A percentile compares a stretch with the other conserved stretches of the same genome.
phyloP scores from a whole-genome alignment of 2,888 invertebrate genomes.

The Ferrisia virgata region DNA sequence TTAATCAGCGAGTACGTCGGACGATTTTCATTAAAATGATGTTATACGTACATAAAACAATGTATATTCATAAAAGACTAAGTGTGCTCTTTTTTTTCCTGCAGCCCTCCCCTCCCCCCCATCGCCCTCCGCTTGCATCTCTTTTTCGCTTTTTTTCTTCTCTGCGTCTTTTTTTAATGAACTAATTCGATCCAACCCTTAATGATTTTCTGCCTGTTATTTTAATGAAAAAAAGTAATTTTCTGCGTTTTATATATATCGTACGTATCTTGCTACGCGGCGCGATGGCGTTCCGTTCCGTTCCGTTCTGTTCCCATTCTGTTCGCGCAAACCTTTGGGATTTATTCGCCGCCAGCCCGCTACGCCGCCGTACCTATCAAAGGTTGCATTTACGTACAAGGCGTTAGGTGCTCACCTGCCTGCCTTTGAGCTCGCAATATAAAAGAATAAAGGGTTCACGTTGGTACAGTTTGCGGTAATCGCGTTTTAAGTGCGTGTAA shows the following conservation, averaged over 20 bases:
- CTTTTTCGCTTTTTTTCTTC: neutral
- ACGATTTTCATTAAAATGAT: conserved; percentile 40
- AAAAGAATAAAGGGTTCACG: neutral
- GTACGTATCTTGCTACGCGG: neutral
- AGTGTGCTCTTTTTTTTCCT: neutral
- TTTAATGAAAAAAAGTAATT: conserved; percentile 30
- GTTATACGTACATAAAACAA: conserved; percentile 39
- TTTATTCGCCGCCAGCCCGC: neutral
- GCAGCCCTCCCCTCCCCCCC: neutral
- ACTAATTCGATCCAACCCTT: conserved; percentile 25
- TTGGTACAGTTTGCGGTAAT: neutral
- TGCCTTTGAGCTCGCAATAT: neutral
- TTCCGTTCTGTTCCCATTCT: too few species aligned
- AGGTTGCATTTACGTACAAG: neutral
- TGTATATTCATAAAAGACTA: conserved; percentile 31
- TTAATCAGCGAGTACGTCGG: conserved; percentile 40
- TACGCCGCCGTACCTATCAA: too few species aligned
- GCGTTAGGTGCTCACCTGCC: neutral
- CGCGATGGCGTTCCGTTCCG: too few species aligned
- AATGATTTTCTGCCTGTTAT: conserved; percentile 11
- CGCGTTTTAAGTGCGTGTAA: neutral
- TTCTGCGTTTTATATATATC: conserved; percentile 20
- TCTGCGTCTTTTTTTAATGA: conserved; percentile 25
- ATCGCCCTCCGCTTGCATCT: neutral
- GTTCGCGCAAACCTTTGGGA: neutral